Evolutionary conservation across 2,888 invertebrate genomes (phyloP), one percentile per base, ranked within the genome.

Genomic region (Melanophora roralis): DNA sequence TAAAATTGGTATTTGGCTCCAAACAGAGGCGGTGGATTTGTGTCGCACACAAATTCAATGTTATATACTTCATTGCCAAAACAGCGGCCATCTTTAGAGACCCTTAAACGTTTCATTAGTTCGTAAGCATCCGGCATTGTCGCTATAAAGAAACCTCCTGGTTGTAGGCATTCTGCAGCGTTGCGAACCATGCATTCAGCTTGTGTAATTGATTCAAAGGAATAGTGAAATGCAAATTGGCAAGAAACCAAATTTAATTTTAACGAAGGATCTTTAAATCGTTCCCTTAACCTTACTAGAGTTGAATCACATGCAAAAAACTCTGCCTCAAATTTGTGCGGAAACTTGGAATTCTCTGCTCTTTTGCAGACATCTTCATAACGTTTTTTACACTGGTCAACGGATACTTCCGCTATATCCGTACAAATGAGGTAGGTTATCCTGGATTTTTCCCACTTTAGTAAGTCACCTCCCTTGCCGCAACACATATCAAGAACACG

Each of bases 171-270:
- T 88, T 98, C 98, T 7, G 97, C 94, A 8, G 96, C 96, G 91
- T 99, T 99, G 77, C 93, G 93, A 7, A 99, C 91, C 97, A 99
- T 97, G 87, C 94, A 94, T 86, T 96, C 94, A 0, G 98, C 98
- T 91, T 98, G 98, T 4, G 91, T 90, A 78, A 97, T 90, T 75
- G 95, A 95, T 90, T 98, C 97, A 90, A 98, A 98, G 86, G 96
- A 94, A 88, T 99, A 99, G 91, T 99, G 99, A 88, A 99, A 95
- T 21, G 98, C 97, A 92, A 99, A 99, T 90, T 99, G 99, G 88
- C 98, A 98, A 88, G 98, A 98, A 0, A 96, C 96, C 47, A 99
- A 87, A 89, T 99, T 96, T 85, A 99, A 93, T 84, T 93, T 92
- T 75, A 95, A 92, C 21, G 94, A 94, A 1, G 95, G 93, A 89